Percentiles rank a stretch among this genome's conserved stretches.
These are phyloP conservation scores for Eupristina koningsbergeri DNA, from an alignment of 1,140 invertebrate genomes.

Conservation along the genomic window DNA sequence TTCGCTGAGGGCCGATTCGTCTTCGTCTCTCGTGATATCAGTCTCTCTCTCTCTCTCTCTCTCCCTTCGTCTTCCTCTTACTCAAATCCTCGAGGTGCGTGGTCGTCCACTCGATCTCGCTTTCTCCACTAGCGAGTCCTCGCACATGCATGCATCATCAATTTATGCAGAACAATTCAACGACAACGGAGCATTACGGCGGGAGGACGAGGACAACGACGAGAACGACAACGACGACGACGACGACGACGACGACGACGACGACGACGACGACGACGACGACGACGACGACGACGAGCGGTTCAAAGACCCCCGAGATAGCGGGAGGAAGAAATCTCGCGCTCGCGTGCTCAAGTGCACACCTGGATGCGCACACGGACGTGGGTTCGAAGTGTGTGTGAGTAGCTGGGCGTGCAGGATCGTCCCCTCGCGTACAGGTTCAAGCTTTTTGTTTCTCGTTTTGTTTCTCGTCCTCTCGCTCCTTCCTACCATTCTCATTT, in stretches of 20 bases:
- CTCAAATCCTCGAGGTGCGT: background rate
- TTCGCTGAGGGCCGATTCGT: conserved; percentile 64
- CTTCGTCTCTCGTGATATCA: conserved; percentile 55
- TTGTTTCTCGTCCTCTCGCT: conserved; percentile 44
- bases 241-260: background rate
- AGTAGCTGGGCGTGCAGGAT: conserved; percentile 41
- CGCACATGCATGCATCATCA: conserved; percentile 68
- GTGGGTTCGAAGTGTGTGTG: background rate
- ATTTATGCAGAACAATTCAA: conserved; percentile 74
- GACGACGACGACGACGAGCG: conserved; percentile 51
- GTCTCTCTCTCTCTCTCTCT: background rate
- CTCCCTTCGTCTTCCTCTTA: too few relatives aligned
- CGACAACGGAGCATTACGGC: conserved; percentile 69
- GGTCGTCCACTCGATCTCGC: background rate
- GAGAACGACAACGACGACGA: background rate
- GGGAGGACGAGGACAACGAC: conserved; percentile 57
- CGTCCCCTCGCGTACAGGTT: conserved; percentile 51
- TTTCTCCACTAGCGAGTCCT: background rate
- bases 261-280: conserved; percentile 49
- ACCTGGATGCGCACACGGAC: background rate
- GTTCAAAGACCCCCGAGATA: conserved; percentile 66
- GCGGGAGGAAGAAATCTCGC: conserved; percentile 4
- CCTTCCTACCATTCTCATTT: conserved; percentile 56
- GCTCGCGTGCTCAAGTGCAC: background rate
- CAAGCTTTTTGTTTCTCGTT: conserved; percentile 32